Evolutionary conservation across 2,888 invertebrate species (phyloP).

Genomic region (Acrobasis suavella): DNA sequence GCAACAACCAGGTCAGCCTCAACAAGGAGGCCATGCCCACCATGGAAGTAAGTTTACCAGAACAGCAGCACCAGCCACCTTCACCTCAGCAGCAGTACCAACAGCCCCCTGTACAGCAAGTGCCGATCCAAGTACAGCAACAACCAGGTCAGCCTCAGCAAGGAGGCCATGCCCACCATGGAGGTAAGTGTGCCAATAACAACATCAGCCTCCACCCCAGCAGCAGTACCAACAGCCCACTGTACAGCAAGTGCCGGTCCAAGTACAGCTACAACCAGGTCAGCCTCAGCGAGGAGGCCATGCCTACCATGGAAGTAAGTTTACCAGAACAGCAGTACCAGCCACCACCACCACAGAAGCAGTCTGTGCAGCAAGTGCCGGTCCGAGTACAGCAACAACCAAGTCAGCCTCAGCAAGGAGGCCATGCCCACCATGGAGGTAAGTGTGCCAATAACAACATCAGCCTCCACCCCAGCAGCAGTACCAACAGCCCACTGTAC

Average conservation of each 20-base stretch:
- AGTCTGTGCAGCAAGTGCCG: conserved; percentile 51
- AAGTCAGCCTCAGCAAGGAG: conserved; percentile 38
- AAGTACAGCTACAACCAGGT: conserved; percentile 50
- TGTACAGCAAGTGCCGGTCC: conserved; percentile 54
- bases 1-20: conserved; percentile 49
- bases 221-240: conserved; percentile 42
- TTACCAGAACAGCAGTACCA: conserved; percentile 41
- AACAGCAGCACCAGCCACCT: conserved; percentile 42
- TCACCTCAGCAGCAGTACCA: conserved; percentile 53
- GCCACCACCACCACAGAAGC: conserved; percentile 45
- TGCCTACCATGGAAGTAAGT: conserved; percentile 47
- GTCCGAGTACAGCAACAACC: conserved; percentile 54
- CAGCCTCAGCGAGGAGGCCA: conserved; percentile 39
- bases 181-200: conserved; percentile 43
- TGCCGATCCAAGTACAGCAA: conserved; percentile 47
- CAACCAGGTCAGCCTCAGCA: conserved; percentile 54
- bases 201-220: conserved; percentile 26
- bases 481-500: conserved; percentile 57
- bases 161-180: conserved; percentile 46
- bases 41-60: conserved; percentile 45
- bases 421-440: conserved; percentile 50
- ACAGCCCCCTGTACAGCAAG: conserved; percentile 57
- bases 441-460: conserved; percentile 34
- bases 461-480: conserved; percentile 49
- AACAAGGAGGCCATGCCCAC: conserved; percentile 37